A percentile compares a stretch with the other conserved stretches of the same genome.
Conservation (phyloP, 1,140 invertebrate genomes). For the Gonioctena quinquepunctata region DNA sequence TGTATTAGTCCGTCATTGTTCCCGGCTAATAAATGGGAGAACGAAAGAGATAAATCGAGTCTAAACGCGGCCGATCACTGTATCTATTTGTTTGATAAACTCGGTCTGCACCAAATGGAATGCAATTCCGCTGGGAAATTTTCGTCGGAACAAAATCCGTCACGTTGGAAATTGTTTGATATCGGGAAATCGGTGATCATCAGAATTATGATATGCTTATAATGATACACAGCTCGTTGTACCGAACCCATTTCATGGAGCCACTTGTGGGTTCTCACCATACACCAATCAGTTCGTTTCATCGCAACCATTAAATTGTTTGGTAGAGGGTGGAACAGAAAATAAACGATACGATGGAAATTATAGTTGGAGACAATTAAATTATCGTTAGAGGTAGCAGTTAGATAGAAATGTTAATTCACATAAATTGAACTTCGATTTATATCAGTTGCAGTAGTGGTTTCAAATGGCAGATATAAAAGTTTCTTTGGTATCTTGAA, state of each 20-base stretch:
- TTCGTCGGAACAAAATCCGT: constrained; percentile 38
- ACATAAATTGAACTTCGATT: neutral
- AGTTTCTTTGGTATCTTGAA: too few relatives aligned
- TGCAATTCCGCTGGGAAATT: constrained; percentile 43
- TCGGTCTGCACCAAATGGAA: constrained; percentile 31
- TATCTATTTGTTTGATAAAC: constrained; percentile 26
- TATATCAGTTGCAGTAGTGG: too few relatives aligned
- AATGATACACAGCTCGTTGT: constrained; percentile 31
- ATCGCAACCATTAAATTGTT: constrained; percentile 3
- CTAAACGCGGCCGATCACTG: neutral
- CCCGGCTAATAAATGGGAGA: constrained; percentile 1
- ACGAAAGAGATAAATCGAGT: constrained; percentile 17
- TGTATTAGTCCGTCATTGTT: neutral
- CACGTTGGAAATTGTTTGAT: constrained; percentile 43
- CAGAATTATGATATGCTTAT: constrained; percentile 39
- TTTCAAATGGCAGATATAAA: too few relatives aligned
- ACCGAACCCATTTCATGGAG: neutral
- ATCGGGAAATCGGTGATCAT: constrained; percentile 38
- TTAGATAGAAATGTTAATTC: neutral
- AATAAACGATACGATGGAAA: neutral
- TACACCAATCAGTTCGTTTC: neutral
- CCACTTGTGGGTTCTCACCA: constrained; percentile 17
- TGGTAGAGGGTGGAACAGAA: neutral
- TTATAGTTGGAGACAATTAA: neutral
- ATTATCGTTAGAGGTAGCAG: neutral